Percentiles rank a stretch among this genome's conserved stretches.
phyloP scores from a whole-genome alignment of 1,140 invertebrate genomes.

The Eumaeus atala region DNA sequence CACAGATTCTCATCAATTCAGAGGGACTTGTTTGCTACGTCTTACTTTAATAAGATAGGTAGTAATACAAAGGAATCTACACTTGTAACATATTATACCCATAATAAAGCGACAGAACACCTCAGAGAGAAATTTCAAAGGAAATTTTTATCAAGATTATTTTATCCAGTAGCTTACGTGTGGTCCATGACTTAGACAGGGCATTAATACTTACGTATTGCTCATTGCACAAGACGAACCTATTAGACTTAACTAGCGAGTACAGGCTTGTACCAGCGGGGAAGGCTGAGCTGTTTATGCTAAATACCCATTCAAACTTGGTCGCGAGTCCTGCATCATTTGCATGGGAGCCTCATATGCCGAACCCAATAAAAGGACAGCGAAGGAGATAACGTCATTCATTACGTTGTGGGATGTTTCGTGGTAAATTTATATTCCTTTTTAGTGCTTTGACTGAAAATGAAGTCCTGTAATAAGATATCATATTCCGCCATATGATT shows the following conservation, averaged over 20 bases:
- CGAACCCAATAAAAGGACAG: slow-evolving; percentile 22
- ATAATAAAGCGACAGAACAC: too few relatives aligned
- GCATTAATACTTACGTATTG: slow-evolving; percentile 27
- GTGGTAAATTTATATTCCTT: slow-evolving; percentile 13
- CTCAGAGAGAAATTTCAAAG: slow-evolving; percentile 7
- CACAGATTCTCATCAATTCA: too few relatives aligned
- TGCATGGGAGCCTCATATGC: slow-evolving; percentile 38
- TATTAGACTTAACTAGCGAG: slow-evolving; percentile 14
- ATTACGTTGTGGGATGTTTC: slow-evolving; percentile 8
- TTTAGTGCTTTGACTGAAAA: background rate
- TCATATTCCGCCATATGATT: too few relatives aligned
- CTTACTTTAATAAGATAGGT: too few relatives aligned
- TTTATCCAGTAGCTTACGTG: slow-evolving; percentile 24
- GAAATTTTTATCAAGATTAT: slow-evolving; percentile 39
- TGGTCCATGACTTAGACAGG: slow-evolving; percentile 2
- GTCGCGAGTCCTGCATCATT: slow-evolving; percentile 36
- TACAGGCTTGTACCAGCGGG: slow-evolving; percentile 12
- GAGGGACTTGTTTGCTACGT: too few relatives aligned
- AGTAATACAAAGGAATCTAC: too few relatives aligned
- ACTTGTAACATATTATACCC: too few relatives aligned
- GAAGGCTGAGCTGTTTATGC: slow-evolving; percentile 35
- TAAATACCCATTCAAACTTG: slow-evolving; percentile 44
- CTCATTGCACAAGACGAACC: slow-evolving; percentile 28
- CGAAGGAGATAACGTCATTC: slow-evolving; percentile 4
- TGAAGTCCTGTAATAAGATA: too few relatives aligned